Base-by-base conservation (phyloP, 2,797 vertebrate genomes). In the Champsocephalus gunnari region DNA sequence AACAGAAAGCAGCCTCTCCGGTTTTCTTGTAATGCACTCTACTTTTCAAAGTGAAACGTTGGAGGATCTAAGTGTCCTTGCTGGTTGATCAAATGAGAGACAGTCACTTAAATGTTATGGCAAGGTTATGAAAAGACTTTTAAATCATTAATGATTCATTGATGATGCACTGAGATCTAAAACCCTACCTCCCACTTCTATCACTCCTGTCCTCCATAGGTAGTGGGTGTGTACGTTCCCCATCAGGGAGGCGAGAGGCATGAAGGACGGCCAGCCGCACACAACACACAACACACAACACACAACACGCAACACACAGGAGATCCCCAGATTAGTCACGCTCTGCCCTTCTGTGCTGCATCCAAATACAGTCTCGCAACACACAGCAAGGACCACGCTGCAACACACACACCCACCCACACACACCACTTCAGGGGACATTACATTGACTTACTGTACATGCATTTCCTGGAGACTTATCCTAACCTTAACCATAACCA, bases 301-400 rank as follows among this genome's bases (percentile, higher is more conserved):
- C 83, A 54, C 78, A 87, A 87, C 88, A 93, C 28, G 4, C 28
- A 28, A 28, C 24, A 28, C 24, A 28, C 24, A 28, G 87, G 88
- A 92, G 90, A 89, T 89, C 82, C 90, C 88, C 9, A 66, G 87
- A 92, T 93, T 92, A 92, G 92, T 92, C 88, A 90, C 57, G 61
- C 88, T 87, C 13, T 49, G 44, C 32, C 70, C 57, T 34, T 81
- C 75, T 75, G 53, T 66, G 77, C 60, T 66, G 62, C 87, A 87
- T 90, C 88, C 85, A 82, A 88, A 91, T 76, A 66, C 56, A 66
- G 74, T 64, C 76, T 85, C 80, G 73, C 74, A 73, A 86, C 85
- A 63, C 66, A 71, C 67, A 68, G 68, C 83, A 73, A 77, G 81
- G 75, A 64, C 81, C 69, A 34, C 9, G 9, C 45, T 43, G 59